Base-by-base conservation (phyloP, 1,140 invertebrate genomes). In the Drosophila melanica region DNA sequence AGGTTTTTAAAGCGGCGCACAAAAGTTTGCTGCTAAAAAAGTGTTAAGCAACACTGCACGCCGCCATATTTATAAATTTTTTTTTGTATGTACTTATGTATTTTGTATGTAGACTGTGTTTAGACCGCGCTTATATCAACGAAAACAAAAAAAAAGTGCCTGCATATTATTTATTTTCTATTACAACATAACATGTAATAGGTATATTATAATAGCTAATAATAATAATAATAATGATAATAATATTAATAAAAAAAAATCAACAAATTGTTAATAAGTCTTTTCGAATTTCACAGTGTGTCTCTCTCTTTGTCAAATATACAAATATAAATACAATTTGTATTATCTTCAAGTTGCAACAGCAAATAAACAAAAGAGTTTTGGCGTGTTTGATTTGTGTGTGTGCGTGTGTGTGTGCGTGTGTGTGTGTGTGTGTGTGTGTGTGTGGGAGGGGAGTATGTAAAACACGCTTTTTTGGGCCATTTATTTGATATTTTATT, bases 281-380 rank as follows among this genome's bases (percentile, higher is more conserved):
- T 89, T 89, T 89, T 89, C 80, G 67, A 90, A 89, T 89, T 89
- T 89, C 84, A 90, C 85, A 89, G 81, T 85, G 84, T 89, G 62
- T 85, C 75, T 86, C 84, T 87, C 84, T 89, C 79, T 77, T 64
- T 79, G 71, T 71, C 80, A 67, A 63, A 77, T 77, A 44, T 68
- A 64, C 59, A 71, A 57, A 69, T 62, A 39, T 73, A 79, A 79
- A 82, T 89, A 84, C 79, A 77, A 77, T 70, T 54, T 62, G 55
- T 75, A 45, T 63, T 39, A n/a, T 66, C 59, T 67, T 78, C 45
- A 44, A 78, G 75, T 81, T 85, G 81, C 81, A 84, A 70, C 81
- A 85, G 77, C 59, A 75, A 81, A 75, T 77, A 53, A 47, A 62
- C 57, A 60, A 12, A 23, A 39, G 23, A 12, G 9, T 58, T n/a